Percentiles rank a stretch among this genome's conserved stretches.
Conservation (phyloP, 1,140 invertebrate genomes). For the Dufourea novaeangliae region DNA sequence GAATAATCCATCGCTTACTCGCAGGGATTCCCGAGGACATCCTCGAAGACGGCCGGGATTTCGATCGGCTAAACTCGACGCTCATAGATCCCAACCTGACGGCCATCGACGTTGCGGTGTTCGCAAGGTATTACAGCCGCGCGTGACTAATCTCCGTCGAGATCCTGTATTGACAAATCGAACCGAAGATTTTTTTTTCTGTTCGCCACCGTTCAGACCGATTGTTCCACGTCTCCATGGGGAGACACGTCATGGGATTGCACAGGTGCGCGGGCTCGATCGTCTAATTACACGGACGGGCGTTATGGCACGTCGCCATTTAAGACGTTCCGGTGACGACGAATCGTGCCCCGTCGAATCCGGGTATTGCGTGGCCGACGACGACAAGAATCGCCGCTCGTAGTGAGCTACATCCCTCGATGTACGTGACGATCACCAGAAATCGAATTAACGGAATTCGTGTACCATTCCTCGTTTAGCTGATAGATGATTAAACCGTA, state of each 20-base stretch:
- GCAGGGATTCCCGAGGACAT: slow-evolving; percentile 24
- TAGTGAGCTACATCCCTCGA: background rate
- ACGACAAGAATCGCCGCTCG: background rate
- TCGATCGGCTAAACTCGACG: slow-evolving; percentile 28
- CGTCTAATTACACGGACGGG: slow-evolving; percentile 69
- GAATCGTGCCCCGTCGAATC: background rate
- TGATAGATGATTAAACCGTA: background rate
- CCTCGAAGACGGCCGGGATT: slow-evolving; percentile 34
- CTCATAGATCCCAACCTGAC: slow-evolving; percentile 32
- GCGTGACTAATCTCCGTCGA: slow-evolving; percentile 71
- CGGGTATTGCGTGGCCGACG: background rate
- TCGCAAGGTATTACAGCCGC: slow-evolving; percentile 62
- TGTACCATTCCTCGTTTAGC: background rate
- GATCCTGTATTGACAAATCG: slow-evolving; percentile 75
- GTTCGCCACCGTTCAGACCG: background rate
- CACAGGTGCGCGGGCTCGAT: slow-evolving; percentile 68
- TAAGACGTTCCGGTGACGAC: slow-evolving; percentile 36
- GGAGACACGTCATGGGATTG: slow-evolving; percentile 65
- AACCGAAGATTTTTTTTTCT: slow-evolving; percentile 56
- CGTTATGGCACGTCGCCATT: slow-evolving; percentile 64
- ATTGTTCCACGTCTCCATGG: slow-evolving; percentile 27
- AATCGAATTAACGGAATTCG: background rate
- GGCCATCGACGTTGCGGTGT: slow-evolving; percentile 41
- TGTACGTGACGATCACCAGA: slow-evolving; percentile 18
- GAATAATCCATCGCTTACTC: slow-evolving; percentile 16